A percentile compares a stretch with the other conserved stretches of the same genome.
phyloP scores from a whole-genome alignment of 2,113 vertebrate species.

The Anser cygnoides region DNA sequence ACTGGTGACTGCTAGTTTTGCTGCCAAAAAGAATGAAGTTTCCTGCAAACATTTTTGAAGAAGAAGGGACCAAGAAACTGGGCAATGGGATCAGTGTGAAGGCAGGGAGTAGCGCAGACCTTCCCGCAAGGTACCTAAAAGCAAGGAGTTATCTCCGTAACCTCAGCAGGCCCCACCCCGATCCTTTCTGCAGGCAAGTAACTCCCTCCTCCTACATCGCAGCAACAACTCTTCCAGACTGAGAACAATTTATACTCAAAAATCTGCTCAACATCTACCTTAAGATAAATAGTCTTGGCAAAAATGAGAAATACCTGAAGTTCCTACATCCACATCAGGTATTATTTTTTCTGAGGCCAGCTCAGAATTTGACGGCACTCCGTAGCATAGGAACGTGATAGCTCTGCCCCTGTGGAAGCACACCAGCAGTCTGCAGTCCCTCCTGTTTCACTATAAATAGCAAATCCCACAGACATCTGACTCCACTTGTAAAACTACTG shows the following conservation, averaged over 20 bases:
- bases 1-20: not conserved
- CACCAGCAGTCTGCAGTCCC: not conserved
- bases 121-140: not conserved
- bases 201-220: conserved; percentile 19
- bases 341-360: not conserved
- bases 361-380: not conserved
- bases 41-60: not conserved
- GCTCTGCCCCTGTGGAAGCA: not conserved
- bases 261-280: not conserved
- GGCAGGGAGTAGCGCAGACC: not conserved
- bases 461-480: conserved; percentile 3
- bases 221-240: not conserved
- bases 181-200: not conserved
- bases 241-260: not conserved
- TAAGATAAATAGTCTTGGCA: not conserved
- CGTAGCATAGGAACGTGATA: not conserved
- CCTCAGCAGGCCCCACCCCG: not conserved
- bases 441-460: not conserved
- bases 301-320: not conserved
- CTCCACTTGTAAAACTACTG: not conserved
- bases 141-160: not conserved
- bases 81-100: not conserved
- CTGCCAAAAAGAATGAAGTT: not conserved
- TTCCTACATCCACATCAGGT: not conserved
- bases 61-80: not conserved